Base-by-base conservation (phyloP, 2,888 invertebrate species). In the Argyra leucocephala region DNA sequence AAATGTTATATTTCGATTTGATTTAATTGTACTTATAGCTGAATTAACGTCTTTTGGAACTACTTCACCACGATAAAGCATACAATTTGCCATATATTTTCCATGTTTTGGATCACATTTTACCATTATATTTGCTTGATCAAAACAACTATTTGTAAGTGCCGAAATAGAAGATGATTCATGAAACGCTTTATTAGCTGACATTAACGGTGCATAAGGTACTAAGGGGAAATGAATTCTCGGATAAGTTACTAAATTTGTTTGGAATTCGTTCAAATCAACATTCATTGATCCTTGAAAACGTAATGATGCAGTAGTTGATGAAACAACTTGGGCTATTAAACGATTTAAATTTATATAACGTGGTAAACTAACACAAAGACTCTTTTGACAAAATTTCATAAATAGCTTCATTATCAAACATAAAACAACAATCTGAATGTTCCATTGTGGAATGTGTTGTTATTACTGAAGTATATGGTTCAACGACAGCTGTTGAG, bases 331-430 rank as follows among this genome's bases (percentile, higher is more conserved):
- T 78, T 90, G 89, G 71, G 91, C 48, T 67, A 88, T 86, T 60
- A 89, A 78, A 22, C 88, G 81, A 75, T 89, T 89, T 15, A 89
- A 76, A 76, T 88, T 88, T 9, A 83, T 82, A 75, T 88, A 89
- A 1, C 85, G 84, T 24, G 89, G 88, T 31, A 88, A 80, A 67
- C 84, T 84, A 64, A 95, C 91, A 71, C 88, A 88, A 63, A 96
- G 83, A 73, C 90, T 90, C 68, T 89, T 84, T 66, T 91, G 84
- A 80, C 95, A 95, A 72, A n/a, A 96, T 94, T 74, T 95, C 93
- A 77, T 94, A 93, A 73, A 95, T 88, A n/a, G 96, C 95, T 76
- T 96, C 94, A 74, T 96, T 96, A 82, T 96, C 96, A 22, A 93
- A 91, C 89, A 94, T 91, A 76, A 96, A 96, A 2, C 93, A 90